Evolutionary conservation across 2,797 vertebrate species (phyloP), one percentile per base, ranked within the genome.

Genomic region (Microctenopoma stevenorrisi): DNA sequence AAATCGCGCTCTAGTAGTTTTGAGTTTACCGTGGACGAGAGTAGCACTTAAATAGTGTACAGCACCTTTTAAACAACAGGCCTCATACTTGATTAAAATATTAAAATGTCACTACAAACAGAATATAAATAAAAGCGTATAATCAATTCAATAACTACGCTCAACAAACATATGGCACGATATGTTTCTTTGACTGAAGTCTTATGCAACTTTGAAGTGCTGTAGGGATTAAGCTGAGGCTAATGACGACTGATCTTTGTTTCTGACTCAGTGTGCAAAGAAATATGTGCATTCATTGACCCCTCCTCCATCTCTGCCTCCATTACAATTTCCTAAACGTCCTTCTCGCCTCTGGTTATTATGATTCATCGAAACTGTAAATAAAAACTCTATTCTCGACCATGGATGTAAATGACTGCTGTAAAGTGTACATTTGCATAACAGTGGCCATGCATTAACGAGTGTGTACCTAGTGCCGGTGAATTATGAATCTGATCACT

Each of bases 321-420:
- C 22, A 28, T 83, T 83, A 42, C 35, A 71, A 49, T 76, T 75
- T 80, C 68, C 64, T 42, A 38, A 82, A 72, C 44, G 3, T 15
- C 16, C 42, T 54, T 51, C 73, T 74, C 8, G 56, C 77, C 59
- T 71, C 38, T 5, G 62, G 72, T 81, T 86, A 87, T 86, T 74
- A 83, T 72, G 82, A 89, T 84, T 86, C 79, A 88, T 66, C 15
- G 53, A 86, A 84, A 90, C 79, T 76, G 83, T 89, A 88, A 91
- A 90, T 85, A 89, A 84, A 88, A 86, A 62, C 81, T 83, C 72
- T 64, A 68, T 74, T 62, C 57, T 54, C 10, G 2, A 67, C 66
- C 61, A 26, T 66, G 78, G 78, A 80, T 90, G 79, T 78, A 81
- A 89, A 84, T 64, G 66, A 59, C 78, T 76, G 63, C 47, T 78